Evolutionary conservation across 1,140 invertebrate species (phyloP), one percentile per base, ranked within the genome.

Genomic region (Catajapyx aquilonaris): DNA sequence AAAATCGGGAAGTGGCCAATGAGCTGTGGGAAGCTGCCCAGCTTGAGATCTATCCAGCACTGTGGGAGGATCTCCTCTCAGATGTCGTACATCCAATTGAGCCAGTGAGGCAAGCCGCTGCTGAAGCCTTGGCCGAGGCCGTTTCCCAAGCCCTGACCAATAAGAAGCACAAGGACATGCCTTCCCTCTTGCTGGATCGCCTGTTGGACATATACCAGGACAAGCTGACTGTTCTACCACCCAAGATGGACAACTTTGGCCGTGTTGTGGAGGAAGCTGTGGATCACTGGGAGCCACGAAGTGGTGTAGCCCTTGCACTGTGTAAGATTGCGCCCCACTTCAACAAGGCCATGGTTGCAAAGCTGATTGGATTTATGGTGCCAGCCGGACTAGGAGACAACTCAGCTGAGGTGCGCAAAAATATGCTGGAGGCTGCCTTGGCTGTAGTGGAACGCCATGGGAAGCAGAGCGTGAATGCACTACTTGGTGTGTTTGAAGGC

Each of bases 351-450:
- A 62, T 69, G 22, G 71, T 93, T 23, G 64, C 70, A 7, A 56
- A 59, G 31, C 60, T 86, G 5, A 73, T 88, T 38, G 65, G 71
- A 41, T 84, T 81, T 60, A 87, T 91, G 56, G 86, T 98, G 7
- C 69, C 76, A 1, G 70, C 72, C 33, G 86, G 81, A 1, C 64
- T 99, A 3, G 76, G 76, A 3, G 93, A 98, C 61, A 65, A 87
- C 15, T 70, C 76, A 53, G 66, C 73, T 42, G 62, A 68, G 13
- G 93, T 97, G 3, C 65, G 86, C 16, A 73, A 70, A 18, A 73
- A 85, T 53, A 96, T 98, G 90, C 62, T 95, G 32, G 76, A 76
- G 41, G 87, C 91, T 20, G 88, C 88, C n/a, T 67, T 95, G 40
- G 76, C 75, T 35, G 69, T 84, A 35, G 81, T 97, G 1, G 81